These are phyloP conservation scores for Molossus molossus DNA, from an alignment of 2,797 vertebrate species.

Conservation along the genomic window DNA sequence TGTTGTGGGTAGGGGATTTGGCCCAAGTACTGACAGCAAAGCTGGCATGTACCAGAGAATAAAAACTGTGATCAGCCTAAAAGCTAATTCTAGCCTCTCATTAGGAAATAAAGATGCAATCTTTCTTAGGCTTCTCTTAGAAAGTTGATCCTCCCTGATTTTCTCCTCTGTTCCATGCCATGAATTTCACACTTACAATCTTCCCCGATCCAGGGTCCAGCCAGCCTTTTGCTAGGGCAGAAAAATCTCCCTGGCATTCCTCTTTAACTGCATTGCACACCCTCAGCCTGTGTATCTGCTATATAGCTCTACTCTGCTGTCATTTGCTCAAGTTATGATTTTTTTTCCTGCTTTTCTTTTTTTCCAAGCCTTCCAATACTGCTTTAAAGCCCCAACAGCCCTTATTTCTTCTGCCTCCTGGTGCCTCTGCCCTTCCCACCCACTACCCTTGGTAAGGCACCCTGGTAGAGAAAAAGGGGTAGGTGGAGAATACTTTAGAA, in stretches of 20 bases:
- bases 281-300: slow-evolving; percentile 59
- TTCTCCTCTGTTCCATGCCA: slow-evolving; percentile 31
- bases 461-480: not conserved
- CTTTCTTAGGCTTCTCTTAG: slow-evolving; percentile 48
- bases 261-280: slow-evolving; percentile 72
- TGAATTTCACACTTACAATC: not conserved
- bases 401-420: not conserved
- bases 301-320: not conserved
- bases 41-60: slow-evolving; percentile 63
- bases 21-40: slow-evolving; percentile 61
- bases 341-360: not conserved
- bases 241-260: slow-evolving; percentile 51
- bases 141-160: slow-evolving; percentile 54
- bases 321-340: slow-evolving; percentile 13
- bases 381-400: not conserved
- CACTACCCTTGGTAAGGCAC: not conserved
- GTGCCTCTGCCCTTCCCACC: not conserved
- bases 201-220: not conserved
- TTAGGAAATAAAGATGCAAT: slow-evolving; percentile 70
- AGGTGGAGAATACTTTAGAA: not conserved
- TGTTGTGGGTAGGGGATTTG: slow-evolving; percentile 48
- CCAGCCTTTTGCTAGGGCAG: slow-evolving; percentile 29
- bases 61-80: slow-evolving; percentile 72
- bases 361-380: not conserved
- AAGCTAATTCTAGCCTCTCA: slow-evolving; percentile 72